Conservation (phyloP, 2,113 vertebrate genomes). For the Bothrops jararaca region DNA sequence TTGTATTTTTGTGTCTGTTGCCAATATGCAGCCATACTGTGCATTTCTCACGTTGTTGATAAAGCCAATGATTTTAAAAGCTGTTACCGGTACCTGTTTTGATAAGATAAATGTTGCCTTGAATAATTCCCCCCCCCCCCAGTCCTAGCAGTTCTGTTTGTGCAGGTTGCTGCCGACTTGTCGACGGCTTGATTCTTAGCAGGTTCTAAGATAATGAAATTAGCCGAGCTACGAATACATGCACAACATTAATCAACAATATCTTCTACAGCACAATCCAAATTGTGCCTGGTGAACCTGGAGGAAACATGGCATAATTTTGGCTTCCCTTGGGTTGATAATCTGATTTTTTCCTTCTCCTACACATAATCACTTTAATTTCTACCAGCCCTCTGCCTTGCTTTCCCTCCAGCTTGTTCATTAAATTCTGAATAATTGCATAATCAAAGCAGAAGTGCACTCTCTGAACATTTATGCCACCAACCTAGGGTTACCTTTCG, state of each 20-base stretch:
- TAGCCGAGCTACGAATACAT: slow-evolving; percentile 66
- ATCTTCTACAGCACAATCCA: slow-evolving; percentile 68
- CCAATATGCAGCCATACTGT: neutral
- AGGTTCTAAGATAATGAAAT: slow-evolving; percentile 75
- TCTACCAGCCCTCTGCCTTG: slow-evolving; percentile 31
- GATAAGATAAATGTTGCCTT: slow-evolving; percentile 63
- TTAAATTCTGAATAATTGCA: slow-evolving; percentile 16
- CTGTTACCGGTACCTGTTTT: slow-evolving; percentile 47
- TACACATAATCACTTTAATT: slow-evolving; percentile 46
- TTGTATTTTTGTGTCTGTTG: neutral
- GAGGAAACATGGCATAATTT: slow-evolving; percentile 69
- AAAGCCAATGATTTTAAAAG: slow-evolving; percentile 21
- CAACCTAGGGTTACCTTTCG: neutral
- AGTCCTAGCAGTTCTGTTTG: slow-evolving; percentile 70
- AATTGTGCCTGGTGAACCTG: slow-evolving; percentile 61
- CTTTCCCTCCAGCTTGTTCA: slow-evolving; percentile 24
- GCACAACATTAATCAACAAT: slow-evolving; percentile 67
- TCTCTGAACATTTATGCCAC: slow-evolving; percentile 14
- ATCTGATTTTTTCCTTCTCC: slow-evolving; percentile 52
- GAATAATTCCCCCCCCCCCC: slow-evolving; percentile 54
- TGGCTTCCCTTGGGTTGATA: slow-evolving; percentile 64
- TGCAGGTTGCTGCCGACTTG: slow-evolving; percentile 66
- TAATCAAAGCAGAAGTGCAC: slow-evolving; percentile 1
- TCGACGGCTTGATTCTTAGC: slow-evolving; percentile 77
- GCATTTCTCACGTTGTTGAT: slow-evolving; percentile 51